These are phyloP conservation scores for Alosa alosa DNA, from an alignment of 2,113 vertebrate species.

Conservation along the genomic window DNA sequence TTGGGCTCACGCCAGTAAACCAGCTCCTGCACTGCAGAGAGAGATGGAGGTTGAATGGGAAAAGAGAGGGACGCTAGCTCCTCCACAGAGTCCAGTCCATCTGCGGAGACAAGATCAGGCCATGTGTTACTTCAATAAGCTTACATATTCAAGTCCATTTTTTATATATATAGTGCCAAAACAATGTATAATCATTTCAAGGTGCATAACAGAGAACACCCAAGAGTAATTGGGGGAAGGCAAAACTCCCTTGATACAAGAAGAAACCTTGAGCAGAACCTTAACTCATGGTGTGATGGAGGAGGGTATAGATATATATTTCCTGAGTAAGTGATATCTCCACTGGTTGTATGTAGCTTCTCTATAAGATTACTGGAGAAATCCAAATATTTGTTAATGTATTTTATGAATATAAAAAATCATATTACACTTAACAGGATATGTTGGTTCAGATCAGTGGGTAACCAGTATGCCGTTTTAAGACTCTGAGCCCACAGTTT, in stretches of 20 bases:
- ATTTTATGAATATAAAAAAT: neutral
- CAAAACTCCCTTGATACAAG: no score
- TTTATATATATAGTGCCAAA: no score
- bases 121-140: neutral
- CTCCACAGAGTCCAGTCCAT: neutral
- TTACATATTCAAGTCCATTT: neutral
- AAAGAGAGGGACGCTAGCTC: neutral
- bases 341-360: neutral
- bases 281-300: no score
- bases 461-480: neutral
- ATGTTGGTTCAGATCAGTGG: neutral
- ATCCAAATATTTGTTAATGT: neutral
- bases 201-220: no score
- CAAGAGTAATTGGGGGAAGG: no score
- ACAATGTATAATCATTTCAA: no score
- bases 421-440: neutral
- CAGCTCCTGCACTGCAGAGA: constrained; percentile 66
- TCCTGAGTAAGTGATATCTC: neutral
- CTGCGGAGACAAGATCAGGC: neutral
- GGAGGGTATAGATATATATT: no score
- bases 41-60: neutral
- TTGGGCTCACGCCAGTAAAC: constrained; percentile 77
- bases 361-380: neutral
- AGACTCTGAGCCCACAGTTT: neutral
- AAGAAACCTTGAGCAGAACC: no score